Evolutionary conservation across 2,113 vertebrate genomes (phyloP), one percentile per base, ranked within the genome.

Genomic region (Rhinichthys klamathensis): DNA sequence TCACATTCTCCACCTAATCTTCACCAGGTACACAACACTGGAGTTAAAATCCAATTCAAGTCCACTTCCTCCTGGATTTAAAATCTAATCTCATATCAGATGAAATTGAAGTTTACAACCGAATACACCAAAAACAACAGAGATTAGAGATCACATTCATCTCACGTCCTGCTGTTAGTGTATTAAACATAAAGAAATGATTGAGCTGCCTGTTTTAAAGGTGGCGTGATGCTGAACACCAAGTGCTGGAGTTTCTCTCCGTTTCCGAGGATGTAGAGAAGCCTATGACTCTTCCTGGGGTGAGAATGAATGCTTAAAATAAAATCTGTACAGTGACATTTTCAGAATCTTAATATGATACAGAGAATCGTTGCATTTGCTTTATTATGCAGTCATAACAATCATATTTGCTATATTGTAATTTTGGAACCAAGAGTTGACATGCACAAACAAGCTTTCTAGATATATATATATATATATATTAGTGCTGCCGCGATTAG

Each of bases 211-310:
- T 35, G 54, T 75, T 81, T 61, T 86, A 6, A 32, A 88, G 87
- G 41, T 25, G 79, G 79, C 38, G 61, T 67, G 79, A 81, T 67
- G 16, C 9, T 67, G 27, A 88, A 3, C 75, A 58, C 46, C 89
- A 95, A 46, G 92, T 94, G 87, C 87, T 99, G 91, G 96, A 99
- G 89, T 96, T 96, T 85, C 88, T 99, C 46, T 94, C 94, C 2
- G 87, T 97, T 12, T 94, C 90, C 82, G 91, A 92, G 0, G 89
- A 91, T 0, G 72, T 79, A 35, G 93, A 90, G 0, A 93, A 93
- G 32, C 89, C 87, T 72, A 96, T 96, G 93, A 82, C 93, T 76
- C 84, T 99, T 89, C 97, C 95, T 0, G 96, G 95, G 93, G 97
- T 99, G 90, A 95, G 96, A 70, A 67, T 6, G 96, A 70, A 67